phyloP scores from a whole-genome alignment of 2,797 vertebrate species.

The Periparus ater region DNA sequence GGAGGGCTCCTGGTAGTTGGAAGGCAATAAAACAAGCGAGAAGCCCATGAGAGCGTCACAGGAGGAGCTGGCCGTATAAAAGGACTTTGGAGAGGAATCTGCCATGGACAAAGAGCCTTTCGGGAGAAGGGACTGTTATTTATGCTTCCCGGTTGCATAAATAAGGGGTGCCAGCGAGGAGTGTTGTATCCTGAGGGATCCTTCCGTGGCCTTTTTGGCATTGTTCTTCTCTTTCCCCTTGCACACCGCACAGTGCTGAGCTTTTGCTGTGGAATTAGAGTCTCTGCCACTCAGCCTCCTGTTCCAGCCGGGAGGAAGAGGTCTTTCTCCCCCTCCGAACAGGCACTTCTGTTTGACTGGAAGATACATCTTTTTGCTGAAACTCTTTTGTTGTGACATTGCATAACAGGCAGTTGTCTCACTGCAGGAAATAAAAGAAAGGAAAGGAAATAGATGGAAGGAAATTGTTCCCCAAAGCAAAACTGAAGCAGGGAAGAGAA shows the following conservation, averaged over 20 bases:
- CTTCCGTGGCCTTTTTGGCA: conserved; percentile 35
- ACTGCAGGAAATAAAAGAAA: conserved; percentile 58
- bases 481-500: conserved; percentile 20
- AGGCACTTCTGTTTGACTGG: conserved; percentile 28
- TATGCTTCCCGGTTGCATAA: conserved; percentile 19
- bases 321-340: not conserved
- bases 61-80: not conserved
- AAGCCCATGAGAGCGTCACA: conserved; percentile 31
- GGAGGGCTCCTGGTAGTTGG: conserved; percentile 17
- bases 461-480: conserved; percentile 33
- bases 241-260: conserved; percentile 36
- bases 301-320: conserved; percentile 62
- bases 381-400: conserved; percentile 62
- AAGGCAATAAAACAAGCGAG: conserved; percentile 25
- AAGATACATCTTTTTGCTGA: conserved; percentile 56
- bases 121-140: conserved; percentile 18
- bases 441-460: conserved; percentile 12
- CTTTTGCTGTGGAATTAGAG: conserved; percentile 60
- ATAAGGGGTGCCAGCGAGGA: conserved; percentile 54
- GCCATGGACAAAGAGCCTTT: conserved; percentile 17
- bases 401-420: conserved; percentile 50
- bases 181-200: conserved; percentile 8
- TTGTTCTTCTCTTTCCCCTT: conserved; percentile 35
- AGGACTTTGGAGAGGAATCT: conserved; percentile 39
- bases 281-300: not conserved